Evolutionary conservation across 2,888 invertebrate genomes (phyloP).

Genomic region (Pristionchus entomophagus): DNA sequence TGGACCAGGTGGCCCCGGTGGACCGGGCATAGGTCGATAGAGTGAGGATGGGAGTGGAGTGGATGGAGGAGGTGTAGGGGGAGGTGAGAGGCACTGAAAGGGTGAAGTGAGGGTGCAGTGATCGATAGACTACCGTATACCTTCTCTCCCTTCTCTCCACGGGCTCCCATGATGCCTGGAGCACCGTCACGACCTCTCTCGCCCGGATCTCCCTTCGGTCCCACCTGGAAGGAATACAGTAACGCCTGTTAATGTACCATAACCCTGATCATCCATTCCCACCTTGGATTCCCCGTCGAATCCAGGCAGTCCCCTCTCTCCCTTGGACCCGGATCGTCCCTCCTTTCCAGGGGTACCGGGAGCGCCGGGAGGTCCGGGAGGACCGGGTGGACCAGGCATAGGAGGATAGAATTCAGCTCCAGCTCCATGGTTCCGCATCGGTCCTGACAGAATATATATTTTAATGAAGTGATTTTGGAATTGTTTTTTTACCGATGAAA

Average conservation of each 20-base stretch:
- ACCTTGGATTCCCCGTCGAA: conserved; percentile 74
- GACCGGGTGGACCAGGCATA: conserved; percentile 70
- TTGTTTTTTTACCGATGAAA: too few species aligned
- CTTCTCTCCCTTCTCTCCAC: conserved; percentile 70
- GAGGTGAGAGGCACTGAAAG: conserved; percentile 49
- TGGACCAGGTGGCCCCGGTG: conserved; percentile 62
- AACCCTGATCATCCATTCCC: not conserved
- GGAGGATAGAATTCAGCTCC: conserved; percentile 29
- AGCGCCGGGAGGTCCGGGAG: conserved; percentile 59
- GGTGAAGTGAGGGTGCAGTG: not conserved
- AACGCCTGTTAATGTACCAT: not conserved
- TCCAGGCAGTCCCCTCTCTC: conserved; percentile 74
- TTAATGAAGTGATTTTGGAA: not conserved
- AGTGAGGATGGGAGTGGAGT: not conserved
- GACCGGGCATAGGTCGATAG: conserved; percentile 53
- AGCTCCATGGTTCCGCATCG: conserved; percentile 31
- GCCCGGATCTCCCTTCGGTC: conserved; percentile 74
- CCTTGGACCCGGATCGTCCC: conserved; percentile 61
- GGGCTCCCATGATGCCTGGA: conserved; percentile 66
- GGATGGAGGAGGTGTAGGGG: not conserved
- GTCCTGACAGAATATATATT: not conserved
- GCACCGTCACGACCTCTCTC: conserved; percentile 68
- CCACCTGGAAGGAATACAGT: conserved; percentile 63
- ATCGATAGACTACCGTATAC: conserved; percentile 53
- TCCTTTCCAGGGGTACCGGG: conserved; percentile 58